Conservation (phyloP, 1,140 invertebrate species). For the Ooceraea biroi region DNA sequence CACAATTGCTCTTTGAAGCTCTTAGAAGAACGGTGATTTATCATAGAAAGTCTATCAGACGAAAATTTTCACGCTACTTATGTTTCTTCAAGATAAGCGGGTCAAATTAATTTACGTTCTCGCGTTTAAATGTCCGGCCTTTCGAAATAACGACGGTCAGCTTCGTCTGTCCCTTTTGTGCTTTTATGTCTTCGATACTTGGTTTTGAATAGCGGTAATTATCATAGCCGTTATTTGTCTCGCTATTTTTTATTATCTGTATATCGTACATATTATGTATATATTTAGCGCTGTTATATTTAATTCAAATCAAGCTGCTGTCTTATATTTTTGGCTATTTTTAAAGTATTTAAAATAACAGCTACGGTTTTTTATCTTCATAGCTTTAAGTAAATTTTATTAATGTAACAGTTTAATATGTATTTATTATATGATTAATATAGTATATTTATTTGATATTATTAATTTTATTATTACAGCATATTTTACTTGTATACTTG, state of each 20-base stretch:
- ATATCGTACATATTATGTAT: neutral
- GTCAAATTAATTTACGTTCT: constrained; percentile 25
- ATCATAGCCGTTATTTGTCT: neutral
- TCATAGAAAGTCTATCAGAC: neutral
- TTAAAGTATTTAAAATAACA: constrained; percentile 29
- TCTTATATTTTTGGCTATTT: constrained; percentile 10
- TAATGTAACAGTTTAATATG: neutral
- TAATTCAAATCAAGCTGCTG: neutral
- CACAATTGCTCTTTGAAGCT: neutral
- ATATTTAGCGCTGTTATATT: neutral
- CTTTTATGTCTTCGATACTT: constrained; percentile 19
- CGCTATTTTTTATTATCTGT: constrained; percentile 4
- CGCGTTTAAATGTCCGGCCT: neutral
- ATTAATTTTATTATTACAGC: no score
- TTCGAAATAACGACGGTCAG: constrained; percentile 3
- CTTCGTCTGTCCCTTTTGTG: constrained; percentile 10
- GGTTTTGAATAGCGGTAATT: constrained; percentile 11
- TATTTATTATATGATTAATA: neutral
- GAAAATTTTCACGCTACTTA: constrained; percentile 52
- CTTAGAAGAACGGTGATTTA: neutral
- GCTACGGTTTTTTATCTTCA: neutral
- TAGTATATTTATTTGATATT: constrained; percentile 19
- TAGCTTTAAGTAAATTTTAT: constrained; percentile 1
- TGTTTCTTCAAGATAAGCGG: constrained; percentile 7
- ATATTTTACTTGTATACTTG: constrained; percentile 25